phyloP scores from a whole-genome alignment of 2,113 vertebrate genomes.

The Barnardius zonarius region DNA sequence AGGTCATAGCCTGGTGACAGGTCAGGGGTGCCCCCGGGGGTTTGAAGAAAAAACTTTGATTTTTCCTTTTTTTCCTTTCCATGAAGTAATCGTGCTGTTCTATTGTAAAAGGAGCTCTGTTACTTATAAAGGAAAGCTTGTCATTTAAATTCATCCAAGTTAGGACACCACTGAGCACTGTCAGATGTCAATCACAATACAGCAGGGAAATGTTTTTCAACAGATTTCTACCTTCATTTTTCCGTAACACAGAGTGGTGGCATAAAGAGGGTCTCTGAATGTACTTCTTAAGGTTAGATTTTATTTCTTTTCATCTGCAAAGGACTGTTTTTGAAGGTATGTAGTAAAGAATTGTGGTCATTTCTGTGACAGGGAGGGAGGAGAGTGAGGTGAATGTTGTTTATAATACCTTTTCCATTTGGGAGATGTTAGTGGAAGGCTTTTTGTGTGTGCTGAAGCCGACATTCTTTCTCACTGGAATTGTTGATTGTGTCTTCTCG shows the following conservation, averaged over 20 bases:
- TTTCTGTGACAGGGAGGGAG: constrained; percentile 58
- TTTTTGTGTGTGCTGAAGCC: background rate
- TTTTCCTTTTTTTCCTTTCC: constrained; percentile 71
- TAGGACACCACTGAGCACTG: constrained; percentile 78
- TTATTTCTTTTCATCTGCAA: constrained; percentile 56
- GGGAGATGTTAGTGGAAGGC: constrained; percentile 55
- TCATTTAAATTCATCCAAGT: constrained; percentile 83
- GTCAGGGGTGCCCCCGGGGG: constrained; percentile 74
- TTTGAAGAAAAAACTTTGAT: constrained; percentile 80
- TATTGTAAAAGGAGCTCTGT: constrained; percentile 79
- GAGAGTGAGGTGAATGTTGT: constrained; percentile 55
- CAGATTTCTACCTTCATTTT: constrained; percentile 78
- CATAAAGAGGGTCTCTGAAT: constrained; percentile 71
- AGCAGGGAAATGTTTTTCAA: constrained; percentile 80
- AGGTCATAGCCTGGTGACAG: constrained; percentile 73
- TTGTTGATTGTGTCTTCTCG: background rate
- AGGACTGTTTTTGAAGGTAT: constrained; percentile 59
- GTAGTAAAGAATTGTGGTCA: constrained; percentile 62
- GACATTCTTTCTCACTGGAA: constrained; percentile 40
- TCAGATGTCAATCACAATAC: constrained; percentile 82
- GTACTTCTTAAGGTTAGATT: constrained; percentile 68
- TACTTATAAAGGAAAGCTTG: constrained; percentile 78
- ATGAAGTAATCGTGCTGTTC: constrained; percentile 77
- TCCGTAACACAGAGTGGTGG: constrained; percentile 68
- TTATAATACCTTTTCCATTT: constrained; percentile 64